Base-by-base conservation (phyloP, 2,797 vertebrate species). In the Pangasius larnaudii region DNA sequence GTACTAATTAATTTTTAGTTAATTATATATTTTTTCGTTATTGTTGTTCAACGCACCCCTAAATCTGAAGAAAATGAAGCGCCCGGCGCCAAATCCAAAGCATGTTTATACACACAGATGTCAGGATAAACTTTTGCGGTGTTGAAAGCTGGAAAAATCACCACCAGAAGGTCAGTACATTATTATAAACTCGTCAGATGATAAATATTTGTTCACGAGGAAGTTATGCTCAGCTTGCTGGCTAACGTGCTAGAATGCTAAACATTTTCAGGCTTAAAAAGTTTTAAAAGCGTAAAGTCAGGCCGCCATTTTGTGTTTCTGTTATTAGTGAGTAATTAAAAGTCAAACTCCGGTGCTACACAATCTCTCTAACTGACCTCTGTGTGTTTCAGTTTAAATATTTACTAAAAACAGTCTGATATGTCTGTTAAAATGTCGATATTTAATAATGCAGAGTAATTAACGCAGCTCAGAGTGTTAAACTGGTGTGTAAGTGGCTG, bases 41-140 rank as follows among this genome's bases (percentile, higher is more conserved):
- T 10, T 67, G 9, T 33, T 30, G 0, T 51, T 33, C 1, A 67
- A 1, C 0, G 9, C 61, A 51, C 81, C 81, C 42, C 63, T 19
- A 84, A 67, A 33, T 51, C 16, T 51, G 46, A 51, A 5, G 39
- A 11, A 11, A 30, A 51, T 30, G 39, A 42, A 51, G 9, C 33
- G n/a, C 1, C 81, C 81, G 42, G 81, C 81, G 81, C 81, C 81
- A 69, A 84, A 67, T 84, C 42, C 33, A 24, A 84, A 84, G 46
- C n/a, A 1, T 67, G 61, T 30, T n/a, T n/a, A n/a, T n/a, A 4
- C 11, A 10, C 46, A 51, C n/a, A 16, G 22, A 3, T 24, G 16
- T 27, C 0, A 24, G 7, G n/a, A 30, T 18, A 8, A 78, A 9
- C 16, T 56, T 56, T 8, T 2, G 0, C 1, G 8, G 42, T 16